Conservation (phyloP, 2,113 vertebrate species). For the Misgurnus anguillicaudatus region DNA sequence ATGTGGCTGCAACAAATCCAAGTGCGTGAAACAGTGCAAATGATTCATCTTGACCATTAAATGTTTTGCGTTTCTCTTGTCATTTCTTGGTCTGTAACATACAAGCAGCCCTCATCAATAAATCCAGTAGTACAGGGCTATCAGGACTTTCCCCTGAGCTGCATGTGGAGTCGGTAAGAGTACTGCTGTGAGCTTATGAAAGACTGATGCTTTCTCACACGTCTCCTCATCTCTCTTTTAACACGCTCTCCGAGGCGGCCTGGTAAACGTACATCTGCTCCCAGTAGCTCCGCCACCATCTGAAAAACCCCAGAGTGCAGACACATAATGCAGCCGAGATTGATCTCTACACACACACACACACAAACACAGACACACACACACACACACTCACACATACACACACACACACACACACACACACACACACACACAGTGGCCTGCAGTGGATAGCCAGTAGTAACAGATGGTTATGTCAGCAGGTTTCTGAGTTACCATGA, state of each 20-base stretch:
- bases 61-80: conserved; percentile 17
- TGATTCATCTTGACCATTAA: neutral
- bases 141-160: conserved; percentile 6
- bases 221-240: conserved; percentile 25
- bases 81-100: neutral
- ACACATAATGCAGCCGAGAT: conserved; percentile 37
- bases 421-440: conserved; percentile 8
- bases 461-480: conserved; percentile 56
- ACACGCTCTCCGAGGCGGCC: conserved; percentile 25
- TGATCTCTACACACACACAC: conserved; percentile 26
- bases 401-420: neutral
- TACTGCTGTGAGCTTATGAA: conserved; percentile 26
- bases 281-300: conserved; percentile 35
- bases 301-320: conserved; percentile 40
- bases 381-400: neutral
- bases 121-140: neutral
- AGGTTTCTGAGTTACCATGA: conserved; percentile 34
- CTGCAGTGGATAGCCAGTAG: conserved; percentile 27
- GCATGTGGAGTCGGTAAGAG: conserved; percentile 20
- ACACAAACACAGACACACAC: too few relatives aligned
- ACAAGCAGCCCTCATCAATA: neutral
- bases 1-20: neutral
- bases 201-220: conserved; percentile 11
- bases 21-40: neutral
- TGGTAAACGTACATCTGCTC: conserved; percentile 45